A percentile compares a stretch with the other conserved stretches of the same genome.
Conservation (phyloP, 2,113 vertebrate genomes). For the Oncorhynchus nerka region DNA sequence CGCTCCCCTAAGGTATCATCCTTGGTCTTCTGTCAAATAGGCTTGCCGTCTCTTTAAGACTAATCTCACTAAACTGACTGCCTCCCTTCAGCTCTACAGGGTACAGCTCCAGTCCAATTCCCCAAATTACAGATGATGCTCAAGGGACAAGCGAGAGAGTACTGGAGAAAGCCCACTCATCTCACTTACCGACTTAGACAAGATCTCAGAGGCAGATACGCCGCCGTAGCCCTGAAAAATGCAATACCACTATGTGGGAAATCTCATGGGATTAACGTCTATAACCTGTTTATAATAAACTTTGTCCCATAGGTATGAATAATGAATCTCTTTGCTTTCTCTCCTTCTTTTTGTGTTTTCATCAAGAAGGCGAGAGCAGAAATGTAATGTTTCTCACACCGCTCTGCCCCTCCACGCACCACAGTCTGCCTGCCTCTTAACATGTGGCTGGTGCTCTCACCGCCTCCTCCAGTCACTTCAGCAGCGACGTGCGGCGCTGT, state of each 20-base stretch:
- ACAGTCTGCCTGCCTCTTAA: conserved; percentile 32
- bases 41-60: conserved; percentile 16
- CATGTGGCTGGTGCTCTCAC: conserved; percentile 55
- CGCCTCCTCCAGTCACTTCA: conserved; percentile 53
- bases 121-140: conserved; percentile 46
- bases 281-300: conserved; percentile 80
- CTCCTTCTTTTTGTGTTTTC: conserved; percentile 18
- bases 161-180: conserved; percentile 46
- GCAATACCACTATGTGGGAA: conserved; percentile 70
- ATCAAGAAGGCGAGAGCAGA: conserved; percentile 22
- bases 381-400: conserved; percentile 60
- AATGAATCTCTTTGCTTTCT: conserved; percentile 61
- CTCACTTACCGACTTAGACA: conserved; percentile 67
- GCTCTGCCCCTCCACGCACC: conserved; percentile 30
- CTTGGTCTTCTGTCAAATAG: conserved; percentile 33
- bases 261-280: conserved; percentile 73
- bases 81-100: conserved; percentile 32
- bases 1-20: conserved; percentile 14
- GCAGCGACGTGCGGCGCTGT: conserved; percentile 18
- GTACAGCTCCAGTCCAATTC: conserved; percentile 52
- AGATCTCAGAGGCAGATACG: conserved; percentile 67
- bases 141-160: neutral
- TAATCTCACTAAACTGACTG: conserved; percentile 54
- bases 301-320: conserved; percentile 75
- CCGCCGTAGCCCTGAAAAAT: conserved; percentile 59